Conservation (phyloP, 2,113 vertebrate species). For the Galeopterus variegatus region DNA sequence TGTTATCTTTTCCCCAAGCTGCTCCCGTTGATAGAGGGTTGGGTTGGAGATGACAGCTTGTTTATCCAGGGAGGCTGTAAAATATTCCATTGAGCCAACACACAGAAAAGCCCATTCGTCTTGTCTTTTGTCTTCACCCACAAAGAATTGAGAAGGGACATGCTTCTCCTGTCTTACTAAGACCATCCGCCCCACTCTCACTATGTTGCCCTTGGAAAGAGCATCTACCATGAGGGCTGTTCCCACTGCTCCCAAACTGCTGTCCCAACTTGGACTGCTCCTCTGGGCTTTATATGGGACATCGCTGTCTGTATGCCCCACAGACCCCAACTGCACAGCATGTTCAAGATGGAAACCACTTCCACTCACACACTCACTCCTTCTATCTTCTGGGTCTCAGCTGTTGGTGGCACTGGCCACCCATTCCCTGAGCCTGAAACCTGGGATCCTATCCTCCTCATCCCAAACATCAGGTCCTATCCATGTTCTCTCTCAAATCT, state of each 20-base stretch:
- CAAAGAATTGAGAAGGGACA: neutral
- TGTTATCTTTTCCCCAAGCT: slow-evolving; percentile 78
- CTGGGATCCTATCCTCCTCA: neutral
- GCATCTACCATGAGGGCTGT: neutral
- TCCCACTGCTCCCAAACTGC: neutral
- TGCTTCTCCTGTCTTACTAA: neutral
- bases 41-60: slow-evolving; percentile 82
- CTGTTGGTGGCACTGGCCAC: neutral
- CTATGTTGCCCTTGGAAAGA: neutral
- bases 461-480: neutral
- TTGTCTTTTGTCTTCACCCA: slow-evolving; percentile 64
- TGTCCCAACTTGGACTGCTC: neutral
- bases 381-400: neutral
- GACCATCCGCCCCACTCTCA: neutral
- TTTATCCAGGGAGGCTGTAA: slow-evolving; percentile 79
- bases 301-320: neutral
- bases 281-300: neutral
- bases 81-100: slow-evolving; percentile 69
- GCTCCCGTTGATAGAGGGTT: slow-evolving; percentile 81
- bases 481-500: neutral
- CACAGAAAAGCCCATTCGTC: slow-evolving; percentile 75
- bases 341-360: neutral
- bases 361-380: neutral
- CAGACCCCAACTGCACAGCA: neutral
- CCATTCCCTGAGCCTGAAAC: neutral